These are phyloP conservation scores for silkworm (Bombyx mori) DNA, from an alignment of 1,140 invertebrate genomes.

Conservation along the genomic window ASM3026992v2 NC_085121.1:10167501-10168000, in stretches of 20 bases:
- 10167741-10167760: background rate
- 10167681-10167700: no score
- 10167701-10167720: background rate
- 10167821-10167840: background rate
- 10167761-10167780: no score
- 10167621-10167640: background rate
- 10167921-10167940: no score
- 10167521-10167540: background rate
- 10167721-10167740: background rate
- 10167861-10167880: no score
- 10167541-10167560: background rate
- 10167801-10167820: background rate
- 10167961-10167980: no score
- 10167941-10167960: no score
- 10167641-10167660: conserved; percentile 1
- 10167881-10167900: no score
- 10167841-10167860: background rate
- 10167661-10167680: background rate
- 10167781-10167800: no score
- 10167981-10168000: background rate
- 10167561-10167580: conserved; percentile 2
- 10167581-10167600: background rate
- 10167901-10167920: no score
- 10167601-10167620: background rate
- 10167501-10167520: conserved; percentile 2